Conservation (phyloP, 2,113 vertebrate genomes). For the Silurus meridionalis region DNA sequence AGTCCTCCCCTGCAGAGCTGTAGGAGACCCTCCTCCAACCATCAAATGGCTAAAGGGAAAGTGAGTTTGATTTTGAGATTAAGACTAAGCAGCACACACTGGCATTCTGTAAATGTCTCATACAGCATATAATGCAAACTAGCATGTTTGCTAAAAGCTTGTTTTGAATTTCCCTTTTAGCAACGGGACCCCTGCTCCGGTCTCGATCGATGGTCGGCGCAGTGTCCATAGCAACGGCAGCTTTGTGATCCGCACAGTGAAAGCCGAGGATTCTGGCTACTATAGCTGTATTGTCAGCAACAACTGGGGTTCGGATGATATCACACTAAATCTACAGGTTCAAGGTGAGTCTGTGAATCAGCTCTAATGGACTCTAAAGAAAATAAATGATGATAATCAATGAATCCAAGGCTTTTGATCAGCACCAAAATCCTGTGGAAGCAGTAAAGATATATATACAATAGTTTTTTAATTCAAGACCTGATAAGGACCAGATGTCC, state of each 20-base stretch:
- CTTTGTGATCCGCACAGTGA: constrained; percentile 94
- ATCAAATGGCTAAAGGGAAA: constrained; percentile 99
- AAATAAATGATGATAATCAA: no score
- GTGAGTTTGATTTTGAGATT: constrained; percentile 68
- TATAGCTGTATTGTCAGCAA: constrained; percentile 95
- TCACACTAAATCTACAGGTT: constrained; percentile 93
- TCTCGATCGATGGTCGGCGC: constrained; percentile 89
- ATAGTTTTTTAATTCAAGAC: no score
- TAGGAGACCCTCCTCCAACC: constrained; percentile 90
- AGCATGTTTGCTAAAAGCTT: neutral
- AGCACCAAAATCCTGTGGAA: no score
- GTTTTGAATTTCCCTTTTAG: constrained; percentile 61
- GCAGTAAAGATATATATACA: no score
- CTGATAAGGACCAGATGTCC: no score
- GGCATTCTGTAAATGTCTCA: no score
- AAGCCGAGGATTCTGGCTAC: constrained; percentile 96
- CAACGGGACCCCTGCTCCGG: constrained; percentile 91
- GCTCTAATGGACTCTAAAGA: neutral
- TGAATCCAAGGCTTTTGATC: no score
- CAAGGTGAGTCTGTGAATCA: constrained; percentile 79
- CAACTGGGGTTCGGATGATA: constrained; percentile 97
- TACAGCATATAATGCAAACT: neutral
- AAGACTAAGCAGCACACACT: neutral
- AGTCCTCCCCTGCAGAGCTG: constrained; percentile 90
- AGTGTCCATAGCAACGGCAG: constrained; percentile 93